A percentile compares a stretch with the other conserved stretches of the same genome.
Evolutionary conservation across 2,888 invertebrate species (phyloP).

Genomic region (Cyrtodaria siliqua): DNA sequence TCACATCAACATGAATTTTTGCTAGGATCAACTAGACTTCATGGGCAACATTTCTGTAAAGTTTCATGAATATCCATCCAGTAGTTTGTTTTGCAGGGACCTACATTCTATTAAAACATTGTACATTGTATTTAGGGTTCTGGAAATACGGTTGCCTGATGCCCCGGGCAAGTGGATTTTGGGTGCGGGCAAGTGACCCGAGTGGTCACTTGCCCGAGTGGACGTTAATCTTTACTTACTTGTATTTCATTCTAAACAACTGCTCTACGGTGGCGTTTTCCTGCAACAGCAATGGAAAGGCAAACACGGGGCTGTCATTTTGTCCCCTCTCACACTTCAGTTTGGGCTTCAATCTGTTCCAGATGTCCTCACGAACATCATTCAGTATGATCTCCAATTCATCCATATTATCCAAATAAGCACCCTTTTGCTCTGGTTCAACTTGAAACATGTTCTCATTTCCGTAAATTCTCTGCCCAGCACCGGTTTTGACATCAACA

Average conservation of each 20-base stretch:
- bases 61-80: too few species aligned
- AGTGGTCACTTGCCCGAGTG: too few species aligned
- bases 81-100: too few species aligned
- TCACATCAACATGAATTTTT: too few species aligned
- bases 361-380: constrained; percentile 77
- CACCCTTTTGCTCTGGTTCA: neutral
- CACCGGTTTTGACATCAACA: constrained; percentile 47
- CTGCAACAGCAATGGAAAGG: constrained; percentile 77
- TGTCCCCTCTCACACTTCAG: constrained; percentile 80
- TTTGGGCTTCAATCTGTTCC: constrained; percentile 76
- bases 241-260: constrained; percentile 75
- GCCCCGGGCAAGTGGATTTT: too few species aligned
- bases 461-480: constrained; percentile 24
- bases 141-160: too few species aligned
- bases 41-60: too few species aligned
- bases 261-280: constrained; percentile 69
- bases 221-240: too few species aligned
- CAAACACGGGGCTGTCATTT: constrained; percentile 83
- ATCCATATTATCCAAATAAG: neutral
- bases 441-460: neutral
- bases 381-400: constrained; percentile 66
- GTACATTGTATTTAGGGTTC: too few species aligned
- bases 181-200: too few species aligned
- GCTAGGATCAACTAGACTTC: too few species aligned
- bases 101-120: too few species aligned